Percentiles rank a stretch among this genome's conserved stretches.
phyloP scores from a whole-genome alignment of 2,797 vertebrate genomes.

The Psittacula derbiana region DNA sequence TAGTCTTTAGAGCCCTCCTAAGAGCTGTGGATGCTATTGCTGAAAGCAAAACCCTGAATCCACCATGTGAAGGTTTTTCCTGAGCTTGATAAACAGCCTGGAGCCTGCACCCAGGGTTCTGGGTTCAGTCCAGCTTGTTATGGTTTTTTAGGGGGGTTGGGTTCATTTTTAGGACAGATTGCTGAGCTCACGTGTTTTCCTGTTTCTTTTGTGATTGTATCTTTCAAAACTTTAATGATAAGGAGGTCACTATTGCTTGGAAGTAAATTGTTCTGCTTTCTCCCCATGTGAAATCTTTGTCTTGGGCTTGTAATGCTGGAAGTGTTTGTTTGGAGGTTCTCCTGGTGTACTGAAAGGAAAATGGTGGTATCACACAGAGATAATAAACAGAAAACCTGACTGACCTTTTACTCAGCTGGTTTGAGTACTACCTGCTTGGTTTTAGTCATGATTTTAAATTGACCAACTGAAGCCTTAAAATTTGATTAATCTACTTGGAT shows the following conservation, averaged over 20 bases:
- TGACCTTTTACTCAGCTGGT: background rate
- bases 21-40: background rate
- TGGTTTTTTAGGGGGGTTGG: background rate
- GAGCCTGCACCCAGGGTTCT: background rate
- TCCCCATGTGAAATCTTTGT: background rate
- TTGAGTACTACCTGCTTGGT: background rate
- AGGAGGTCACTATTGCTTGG: background rate
- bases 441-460: background rate
- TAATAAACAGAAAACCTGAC: background rate
- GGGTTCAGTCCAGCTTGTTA: background rate
- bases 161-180: background rate
- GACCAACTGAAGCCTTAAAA: background rate
- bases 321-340: background rate
- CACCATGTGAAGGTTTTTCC: fast-evolving
- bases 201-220: background rate
- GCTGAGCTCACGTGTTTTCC: background rate
- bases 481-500: background rate
- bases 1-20: background rate
- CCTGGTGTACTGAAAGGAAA: background rate
- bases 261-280: background rate
- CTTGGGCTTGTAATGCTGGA: background rate
- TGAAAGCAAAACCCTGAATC: background rate
- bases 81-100: background rate
- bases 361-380: background rate
- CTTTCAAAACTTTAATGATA: background rate